These are phyloP conservation scores for Morpho deidamia DNA, from an alignment of 2,888 invertebrate genomes.

Conservation along the genomic window DNA sequence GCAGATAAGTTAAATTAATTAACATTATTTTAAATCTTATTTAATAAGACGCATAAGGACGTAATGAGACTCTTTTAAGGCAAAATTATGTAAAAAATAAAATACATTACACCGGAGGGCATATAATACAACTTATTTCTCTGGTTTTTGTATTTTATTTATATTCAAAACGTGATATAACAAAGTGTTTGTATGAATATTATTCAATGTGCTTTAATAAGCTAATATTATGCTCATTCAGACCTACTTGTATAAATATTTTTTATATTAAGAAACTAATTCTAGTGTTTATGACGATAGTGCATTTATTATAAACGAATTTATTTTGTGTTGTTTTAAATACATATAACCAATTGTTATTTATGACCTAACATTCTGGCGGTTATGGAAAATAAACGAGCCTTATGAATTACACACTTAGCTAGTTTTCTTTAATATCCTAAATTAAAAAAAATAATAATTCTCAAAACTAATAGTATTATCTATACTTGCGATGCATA, in stretches of 20 bases:
- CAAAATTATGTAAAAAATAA: not conserved
- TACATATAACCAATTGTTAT: slow-evolving; percentile 40
- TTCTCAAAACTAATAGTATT: too few species aligned
- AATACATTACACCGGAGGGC: not conserved
- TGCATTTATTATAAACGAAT: slow-evolving; percentile 76
- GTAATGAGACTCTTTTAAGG: too few species aligned
- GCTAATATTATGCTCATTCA: slow-evolving; percentile 46
- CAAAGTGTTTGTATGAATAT: not conserved
- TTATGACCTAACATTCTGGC: slow-evolving; percentile 39
- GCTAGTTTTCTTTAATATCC: slow-evolving; percentile 4
- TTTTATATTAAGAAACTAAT: slow-evolving; percentile 43
- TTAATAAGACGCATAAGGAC: too few species aligned
- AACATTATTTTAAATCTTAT: not conserved
- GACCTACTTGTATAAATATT: slow-evolving; percentile 42
- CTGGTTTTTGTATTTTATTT: not conserved
- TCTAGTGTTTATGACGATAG: slow-evolving; percentile 31
- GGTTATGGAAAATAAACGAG: slow-evolving; percentile 34
- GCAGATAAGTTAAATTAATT: too few species aligned
- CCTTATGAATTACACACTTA: slow-evolving; percentile 13
- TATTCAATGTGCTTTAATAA: slow-evolving; percentile 36
- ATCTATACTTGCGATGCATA: too few species aligned
- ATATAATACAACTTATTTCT: not conserved
- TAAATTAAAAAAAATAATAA: too few species aligned
- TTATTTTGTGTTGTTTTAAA: slow-evolving; percentile 60
- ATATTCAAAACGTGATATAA: not conserved